Conservation (phyloP, 2,888 invertebrate genomes). For the Eilema sororculum region DNA sequence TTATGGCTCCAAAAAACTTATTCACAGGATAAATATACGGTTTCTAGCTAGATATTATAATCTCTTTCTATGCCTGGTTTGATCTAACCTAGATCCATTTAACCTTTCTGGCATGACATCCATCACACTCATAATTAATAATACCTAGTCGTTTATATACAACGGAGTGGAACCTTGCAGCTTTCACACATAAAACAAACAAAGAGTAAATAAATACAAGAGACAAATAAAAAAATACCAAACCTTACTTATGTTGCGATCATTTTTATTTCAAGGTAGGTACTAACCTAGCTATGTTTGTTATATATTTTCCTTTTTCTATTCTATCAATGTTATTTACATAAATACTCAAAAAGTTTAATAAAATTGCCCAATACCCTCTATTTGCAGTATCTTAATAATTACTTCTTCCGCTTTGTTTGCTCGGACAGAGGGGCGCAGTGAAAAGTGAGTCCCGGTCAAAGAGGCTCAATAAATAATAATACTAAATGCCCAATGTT, state of each 20-base stretch:
- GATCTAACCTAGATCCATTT: background rate
- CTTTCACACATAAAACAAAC: background rate
- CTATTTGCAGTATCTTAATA: constrained; percentile 85
- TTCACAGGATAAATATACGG: background rate
- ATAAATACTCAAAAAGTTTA: constrained; percentile 62
- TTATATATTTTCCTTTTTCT: background rate
- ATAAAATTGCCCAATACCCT: constrained; percentile 72
- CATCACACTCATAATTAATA: background rate
- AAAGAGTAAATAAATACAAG: no score
- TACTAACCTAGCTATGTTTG: background rate
- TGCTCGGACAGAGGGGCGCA: constrained; percentile 69
- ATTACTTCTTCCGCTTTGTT: constrained; percentile 86
- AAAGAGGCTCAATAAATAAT: constrained; percentile 83
- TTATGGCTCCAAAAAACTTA: background rate
- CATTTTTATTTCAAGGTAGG: no score
- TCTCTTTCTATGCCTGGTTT: background rate
- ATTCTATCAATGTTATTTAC: constrained; percentile 37
- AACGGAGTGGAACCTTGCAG: background rate
- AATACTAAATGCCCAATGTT: constrained; percentile 81
- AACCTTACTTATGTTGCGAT: no score
- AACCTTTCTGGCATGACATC: background rate
- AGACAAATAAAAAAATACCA: no score
- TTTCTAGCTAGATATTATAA: background rate
- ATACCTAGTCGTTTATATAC: no score
- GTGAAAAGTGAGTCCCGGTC: constrained; percentile 77